Evolutionary conservation across 2,797 vertebrate species (phyloP).

Genomic region (Tympanoctomys barrerae): DNA sequence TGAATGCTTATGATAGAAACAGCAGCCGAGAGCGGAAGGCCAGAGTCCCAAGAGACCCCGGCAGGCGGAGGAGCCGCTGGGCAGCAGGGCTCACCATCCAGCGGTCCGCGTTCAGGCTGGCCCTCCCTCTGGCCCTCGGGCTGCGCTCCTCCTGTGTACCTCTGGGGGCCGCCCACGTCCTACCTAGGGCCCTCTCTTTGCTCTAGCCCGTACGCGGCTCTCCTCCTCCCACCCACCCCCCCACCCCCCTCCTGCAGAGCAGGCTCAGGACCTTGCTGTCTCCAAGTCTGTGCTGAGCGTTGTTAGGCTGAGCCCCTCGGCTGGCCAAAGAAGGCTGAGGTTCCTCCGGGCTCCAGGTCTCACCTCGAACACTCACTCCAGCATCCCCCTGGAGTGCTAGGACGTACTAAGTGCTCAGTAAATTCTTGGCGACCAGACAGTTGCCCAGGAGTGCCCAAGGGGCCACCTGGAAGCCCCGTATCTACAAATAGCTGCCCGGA

Average conservation of each 20-base stretch:
- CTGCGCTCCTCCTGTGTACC: not conserved
- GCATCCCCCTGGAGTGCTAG: not conserved
- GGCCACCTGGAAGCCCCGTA: not conserved
- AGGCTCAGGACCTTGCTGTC: not conserved
- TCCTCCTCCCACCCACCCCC: not conserved
- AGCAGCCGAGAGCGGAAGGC: not conserved
- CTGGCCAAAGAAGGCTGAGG: not conserved
- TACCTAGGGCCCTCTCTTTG: not conserved
- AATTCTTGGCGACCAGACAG: not conserved
- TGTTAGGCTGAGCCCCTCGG: too few species aligned
- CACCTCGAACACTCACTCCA: not conserved
- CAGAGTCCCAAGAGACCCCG: not conserved
- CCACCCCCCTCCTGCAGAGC: not conserved
- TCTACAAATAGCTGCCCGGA: not conserved
- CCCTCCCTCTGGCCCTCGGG: accelerated
- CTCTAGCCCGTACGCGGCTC: not conserved
- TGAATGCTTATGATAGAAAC: not conserved
- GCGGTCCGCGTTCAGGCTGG: not conserved
- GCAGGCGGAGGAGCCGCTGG: not conserved
- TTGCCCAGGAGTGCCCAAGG: not conserved
- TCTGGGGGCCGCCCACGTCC: not conserved
- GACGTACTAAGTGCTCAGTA: not conserved
- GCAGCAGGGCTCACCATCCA: not conserved
- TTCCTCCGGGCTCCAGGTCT: not conserved
- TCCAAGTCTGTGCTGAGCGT: not conserved